Evolutionary conservation across 1,140 invertebrate species (phyloP).

Genomic region (Euura saliciscinereae): DNA sequence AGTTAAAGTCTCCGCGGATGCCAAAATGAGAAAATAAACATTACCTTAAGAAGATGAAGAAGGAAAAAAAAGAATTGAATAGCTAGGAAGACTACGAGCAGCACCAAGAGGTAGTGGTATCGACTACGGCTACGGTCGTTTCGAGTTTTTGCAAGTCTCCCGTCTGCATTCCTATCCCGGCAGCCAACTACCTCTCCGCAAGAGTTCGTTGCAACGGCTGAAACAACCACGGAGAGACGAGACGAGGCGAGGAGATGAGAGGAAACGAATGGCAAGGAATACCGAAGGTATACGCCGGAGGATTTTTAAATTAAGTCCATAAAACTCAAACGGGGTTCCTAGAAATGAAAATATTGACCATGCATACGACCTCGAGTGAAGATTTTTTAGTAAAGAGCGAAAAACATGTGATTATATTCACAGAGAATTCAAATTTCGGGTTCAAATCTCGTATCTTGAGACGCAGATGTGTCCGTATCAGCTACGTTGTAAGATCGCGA

Average conservation of each 20-base stretch:
- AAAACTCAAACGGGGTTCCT: too few relatives aligned
- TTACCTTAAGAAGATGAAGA: neutral
- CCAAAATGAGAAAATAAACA: neutral
- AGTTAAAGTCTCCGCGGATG: neutral
- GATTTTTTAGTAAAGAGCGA: too few relatives aligned
- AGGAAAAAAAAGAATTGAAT: neutral
- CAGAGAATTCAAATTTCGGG: too few relatives aligned
- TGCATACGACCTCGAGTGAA: too few relatives aligned
- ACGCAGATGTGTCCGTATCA: too few relatives aligned
- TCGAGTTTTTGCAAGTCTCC: neutral
- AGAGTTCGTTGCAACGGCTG: neutral
- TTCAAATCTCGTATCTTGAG: too few relatives aligned
- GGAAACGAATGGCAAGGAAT: neutral
- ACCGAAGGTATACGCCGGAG: neutral
- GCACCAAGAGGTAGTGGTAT: too few relatives aligned
- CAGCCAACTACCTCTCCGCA: neutral
- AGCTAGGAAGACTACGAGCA: neutral
- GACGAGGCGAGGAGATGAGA: neutral
- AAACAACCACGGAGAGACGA: neutral
- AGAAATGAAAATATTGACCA: too few relatives aligned
- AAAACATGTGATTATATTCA: too few relatives aligned
- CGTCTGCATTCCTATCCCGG: neutral
- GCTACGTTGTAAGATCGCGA: too few relatives aligned
- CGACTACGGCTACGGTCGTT: neutral
- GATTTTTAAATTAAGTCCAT: too few relatives aligned